phyloP scores from a whole-genome alignment of 2,888 invertebrate genomes.

The Oxytorus armatus region DNA sequence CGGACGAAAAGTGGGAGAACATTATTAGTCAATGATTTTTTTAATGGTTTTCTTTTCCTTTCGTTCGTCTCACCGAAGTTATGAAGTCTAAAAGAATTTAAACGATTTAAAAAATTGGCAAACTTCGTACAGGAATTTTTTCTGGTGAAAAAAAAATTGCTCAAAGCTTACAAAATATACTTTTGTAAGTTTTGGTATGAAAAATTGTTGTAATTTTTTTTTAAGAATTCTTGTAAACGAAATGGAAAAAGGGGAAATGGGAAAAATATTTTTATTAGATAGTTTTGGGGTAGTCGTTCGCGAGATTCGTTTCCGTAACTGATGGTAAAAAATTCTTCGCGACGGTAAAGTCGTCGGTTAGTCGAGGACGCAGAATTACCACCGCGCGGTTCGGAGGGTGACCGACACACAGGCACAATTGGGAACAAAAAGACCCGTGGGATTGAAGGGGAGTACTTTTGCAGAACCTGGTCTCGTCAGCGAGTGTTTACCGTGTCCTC shows the following conservation, averaged over 20 bases:
- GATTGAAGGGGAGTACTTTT: slow-evolving; percentile 47
- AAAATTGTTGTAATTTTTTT: no score
- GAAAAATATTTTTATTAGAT: slow-evolving; percentile 5
- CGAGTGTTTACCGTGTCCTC: neutral
- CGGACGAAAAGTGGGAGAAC: neutral
- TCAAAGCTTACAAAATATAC: no score
- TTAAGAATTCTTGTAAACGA: no score
- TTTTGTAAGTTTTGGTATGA: no score
- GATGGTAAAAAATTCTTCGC: slow-evolving; percentile 36
- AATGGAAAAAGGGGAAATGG: no score
- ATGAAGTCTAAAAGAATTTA: no score
- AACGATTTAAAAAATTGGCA: no score
- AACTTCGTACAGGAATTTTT: no score
- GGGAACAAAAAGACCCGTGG: slow-evolving; percentile 54
- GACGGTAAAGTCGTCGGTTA: slow-evolving; percentile 53
- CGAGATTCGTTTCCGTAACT: slow-evolving; percentile 56
- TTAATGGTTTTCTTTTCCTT: no score
- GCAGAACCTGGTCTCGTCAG: slow-evolving; percentile 1
- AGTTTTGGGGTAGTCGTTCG: neutral
- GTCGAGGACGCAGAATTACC: slow-evolving; percentile 74
- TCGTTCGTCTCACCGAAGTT: no score
- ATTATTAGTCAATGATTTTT: slow-evolving; percentile 4
- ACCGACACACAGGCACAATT: slow-evolving; percentile 60
- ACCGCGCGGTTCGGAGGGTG: slow-evolving; percentile 76
- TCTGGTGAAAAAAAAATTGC: no score